These are phyloP conservation scores for Raphicerus campestris DNA, from an alignment of 2,113 vertebrate genomes.

Conservation along the genomic window DNA sequence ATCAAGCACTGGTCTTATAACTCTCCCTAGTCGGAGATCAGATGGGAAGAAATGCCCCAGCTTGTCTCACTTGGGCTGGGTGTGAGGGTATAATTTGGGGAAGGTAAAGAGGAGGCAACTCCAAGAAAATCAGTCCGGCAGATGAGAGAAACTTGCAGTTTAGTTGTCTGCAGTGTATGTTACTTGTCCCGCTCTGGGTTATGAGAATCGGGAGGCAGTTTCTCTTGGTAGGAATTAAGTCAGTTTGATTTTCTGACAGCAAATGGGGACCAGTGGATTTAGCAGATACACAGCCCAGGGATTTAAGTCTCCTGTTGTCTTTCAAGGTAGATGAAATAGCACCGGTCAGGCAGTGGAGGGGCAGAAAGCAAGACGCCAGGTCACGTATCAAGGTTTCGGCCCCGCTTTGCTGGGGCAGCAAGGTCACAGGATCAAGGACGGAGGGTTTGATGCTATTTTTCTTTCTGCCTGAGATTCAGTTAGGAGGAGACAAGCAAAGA, in stretches of 20 bases:
- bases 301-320: background rate
- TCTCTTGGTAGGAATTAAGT: background rate
- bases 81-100: background rate
- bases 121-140: background rate
- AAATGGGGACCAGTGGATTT: background rate
- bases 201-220: background rate
- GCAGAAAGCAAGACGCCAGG: background rate
- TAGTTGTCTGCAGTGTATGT: too few species aligned
- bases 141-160: background rate
- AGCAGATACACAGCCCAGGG: background rate
- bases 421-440: background rate
- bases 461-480: slow-evolving; percentile 53
- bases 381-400: rapidly evolving
- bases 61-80: background rate
- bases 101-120: background rate
- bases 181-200: background rate
- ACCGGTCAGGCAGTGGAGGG: background rate
- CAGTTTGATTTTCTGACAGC: background rate
- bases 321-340: background rate
- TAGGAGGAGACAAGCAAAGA: slow-evolving; percentile 43
- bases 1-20: rapidly evolving
- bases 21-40: background rate
- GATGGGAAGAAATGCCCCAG: background rate
- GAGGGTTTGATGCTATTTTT: slow-evolving; percentile 24
- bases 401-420: rapidly evolving